Percentiles rank a stretch among this genome's conserved stretches.
phyloP scores from a whole-genome alignment of 2,113 vertebrate genomes.

The Mobula hypostoma region DNA sequence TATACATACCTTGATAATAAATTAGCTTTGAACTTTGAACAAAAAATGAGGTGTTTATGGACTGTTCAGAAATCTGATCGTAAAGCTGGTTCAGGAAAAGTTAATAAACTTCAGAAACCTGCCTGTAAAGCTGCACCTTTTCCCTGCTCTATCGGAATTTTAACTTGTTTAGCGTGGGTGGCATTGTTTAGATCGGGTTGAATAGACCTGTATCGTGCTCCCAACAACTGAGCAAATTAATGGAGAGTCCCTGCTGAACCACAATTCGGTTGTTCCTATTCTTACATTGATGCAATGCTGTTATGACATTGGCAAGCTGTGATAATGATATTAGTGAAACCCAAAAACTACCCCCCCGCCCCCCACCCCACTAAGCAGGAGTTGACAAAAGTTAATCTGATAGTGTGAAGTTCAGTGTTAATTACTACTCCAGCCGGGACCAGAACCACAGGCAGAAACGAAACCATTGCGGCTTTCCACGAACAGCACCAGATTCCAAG shows the following conservation, averaged over 20 bases:
- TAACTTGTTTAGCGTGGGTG: neutral
- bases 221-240: neutral
- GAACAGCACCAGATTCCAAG: neutral
- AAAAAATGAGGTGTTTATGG: no score
- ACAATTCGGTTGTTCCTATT: neutral
- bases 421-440: neutral
- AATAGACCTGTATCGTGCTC: neutral
- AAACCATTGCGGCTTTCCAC: neutral
- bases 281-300: neutral
- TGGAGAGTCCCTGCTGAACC: neutral
- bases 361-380: neutral
- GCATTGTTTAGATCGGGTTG: neutral
- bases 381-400: neutral
- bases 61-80: no score
- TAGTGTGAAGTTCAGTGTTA: neutral
- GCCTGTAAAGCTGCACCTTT: neutral
- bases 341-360: neutral
- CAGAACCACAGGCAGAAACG: neutral
- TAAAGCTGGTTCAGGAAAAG: no score
- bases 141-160: neutral
- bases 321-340: neutral
- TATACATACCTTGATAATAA: no score
- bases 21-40: no score
- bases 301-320: neutral
- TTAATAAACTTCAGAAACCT: no score